Base-by-base conservation (phyloP, 1,140 invertebrate genomes). In the Sinonovacula constricta region DNA sequence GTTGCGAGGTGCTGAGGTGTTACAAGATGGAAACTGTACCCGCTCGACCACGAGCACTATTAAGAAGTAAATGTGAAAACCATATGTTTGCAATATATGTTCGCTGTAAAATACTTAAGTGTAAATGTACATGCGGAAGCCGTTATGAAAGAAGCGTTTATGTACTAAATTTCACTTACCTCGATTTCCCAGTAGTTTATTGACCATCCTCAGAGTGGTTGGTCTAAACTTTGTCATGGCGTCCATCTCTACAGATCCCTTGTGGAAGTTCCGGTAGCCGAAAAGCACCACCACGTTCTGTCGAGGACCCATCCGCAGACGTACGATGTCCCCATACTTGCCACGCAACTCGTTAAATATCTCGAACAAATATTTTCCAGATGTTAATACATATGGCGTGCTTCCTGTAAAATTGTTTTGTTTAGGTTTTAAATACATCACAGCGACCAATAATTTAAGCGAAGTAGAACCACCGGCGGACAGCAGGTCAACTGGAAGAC, bases 291-390 rank as follows among this genome's bases (percentile, higher is more conserved):
- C 34, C 22, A 83, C 54, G n/a, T 39, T 57, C 0, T 34, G 57
- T 24, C 57, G 39, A 2, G 66, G 66, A 18, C 81, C 81, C 22
- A 80, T 7, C 7, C 28, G 26, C 3, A 83, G 53, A 3, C 51
- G 59, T 12, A 80, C 74, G 14, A 83, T 28, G 28, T 83, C 78
- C 1, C 81, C 81, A 51, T 78, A 79, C n/a, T 76, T 0, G 30
- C 28, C 10, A 22, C 74, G 53, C 24, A 83, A 59, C 7, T 74
- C 39, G 31, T n/a, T 18, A 7, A 67, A 26, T 4, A 79, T 53
- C 33, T 72, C 30, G n/a, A 56, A 56, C 18, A 69, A 22, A 24
- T 26, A 3, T 12, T 4, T 3, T 5, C 28, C 24, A 22, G 12
- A 2, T 2, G 7, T 57, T 3, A 2, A 3, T 26, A 69, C 18